A percentile compares a stretch with the other conserved stretches of the same genome.
phyloP scores from a whole-genome alignment of 2,888 invertebrate species.

The Quadriops clusia region DNA sequence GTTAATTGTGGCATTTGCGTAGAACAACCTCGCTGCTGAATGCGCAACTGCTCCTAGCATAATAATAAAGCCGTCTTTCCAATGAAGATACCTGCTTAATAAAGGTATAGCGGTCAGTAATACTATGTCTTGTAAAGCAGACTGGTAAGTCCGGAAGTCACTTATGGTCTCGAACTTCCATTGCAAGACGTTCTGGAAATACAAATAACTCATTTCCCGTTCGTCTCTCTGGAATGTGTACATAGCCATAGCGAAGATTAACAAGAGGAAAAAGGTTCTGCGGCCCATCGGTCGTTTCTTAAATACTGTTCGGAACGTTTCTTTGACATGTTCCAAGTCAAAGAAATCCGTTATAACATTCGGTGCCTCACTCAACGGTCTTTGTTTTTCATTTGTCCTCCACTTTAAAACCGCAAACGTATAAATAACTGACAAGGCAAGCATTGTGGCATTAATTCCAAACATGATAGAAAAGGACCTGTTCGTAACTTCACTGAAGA shows the following conservation, averaged over 20 bases:
- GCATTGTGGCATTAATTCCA: conserved; percentile 50
- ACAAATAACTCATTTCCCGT: conserved; percentile 60
- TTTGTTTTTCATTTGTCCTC: conserved; percentile 56
- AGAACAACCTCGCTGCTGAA: conserved; percentile 55
- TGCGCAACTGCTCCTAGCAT: conserved; percentile 62
- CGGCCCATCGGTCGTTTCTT: conserved; percentile 46
- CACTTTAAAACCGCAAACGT: conserved; percentile 52
- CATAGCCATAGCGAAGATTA: conserved; percentile 63
- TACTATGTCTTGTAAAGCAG: conserved; percentile 55
- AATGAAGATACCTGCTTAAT: conserved; percentile 53
- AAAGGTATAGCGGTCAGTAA: conserved; percentile 60
- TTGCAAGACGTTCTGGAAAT: conserved; percentile 56
- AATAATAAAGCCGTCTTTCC: conserved; percentile 62
- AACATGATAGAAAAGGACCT: conserved; percentile 64
- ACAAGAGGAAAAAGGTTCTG: conserved; percentile 51
- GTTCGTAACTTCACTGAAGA: conserved; percentile 45
- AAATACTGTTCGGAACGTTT: conserved; percentile 49
- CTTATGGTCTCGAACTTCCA: conserved; percentile 63
- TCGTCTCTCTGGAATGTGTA: conserved; percentile 81
- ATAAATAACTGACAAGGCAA: conserved; percentile 53
- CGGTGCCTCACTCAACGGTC: conserved; percentile 43
- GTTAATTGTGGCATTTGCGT: conserved; percentile 43
- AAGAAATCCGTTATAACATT: conserved; percentile 58
- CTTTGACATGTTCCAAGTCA: conserved; percentile 52
- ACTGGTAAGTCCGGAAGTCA: conserved; percentile 58